Evolutionary conservation across 2,797 vertebrate species (phyloP).

Genomic region (Siniperca scherzeri): DNA sequence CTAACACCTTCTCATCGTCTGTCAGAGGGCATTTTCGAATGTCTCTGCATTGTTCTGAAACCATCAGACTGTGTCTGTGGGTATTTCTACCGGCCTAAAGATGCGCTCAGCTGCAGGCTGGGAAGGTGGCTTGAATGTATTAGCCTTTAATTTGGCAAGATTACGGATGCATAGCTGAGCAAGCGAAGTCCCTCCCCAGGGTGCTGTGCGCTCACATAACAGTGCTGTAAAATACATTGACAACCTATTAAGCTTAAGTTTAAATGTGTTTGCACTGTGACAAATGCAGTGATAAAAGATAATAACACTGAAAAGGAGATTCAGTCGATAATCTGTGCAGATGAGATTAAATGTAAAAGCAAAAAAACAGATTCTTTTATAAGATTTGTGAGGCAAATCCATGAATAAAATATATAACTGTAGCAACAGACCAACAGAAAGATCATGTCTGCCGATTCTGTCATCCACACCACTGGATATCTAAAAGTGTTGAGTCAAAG

Average conservation of each 20-base stretch:
- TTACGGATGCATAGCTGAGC: conserved; percentile 32
- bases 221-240: conserved; percentile 20
- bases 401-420: neutral
- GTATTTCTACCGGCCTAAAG: neutral
- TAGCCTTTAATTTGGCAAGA: neutral
- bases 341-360: neutral
- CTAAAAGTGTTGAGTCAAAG: neutral
- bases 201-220: neutral
- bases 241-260: conserved; percentile 4
- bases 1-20: conserved; percentile 9
- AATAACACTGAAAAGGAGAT: neutral
- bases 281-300: neutral
- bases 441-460: neutral
- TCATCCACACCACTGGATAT: neutral
- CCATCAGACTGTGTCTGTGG: conserved; percentile 14
- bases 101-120: conserved; percentile 10
- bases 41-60: neutral
- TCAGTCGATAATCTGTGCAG: neutral
- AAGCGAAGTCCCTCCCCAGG: conserved; percentile 26
- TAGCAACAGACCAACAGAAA: neutral
- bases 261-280: neutral
- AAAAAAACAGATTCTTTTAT: neutral
- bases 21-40: neutral
- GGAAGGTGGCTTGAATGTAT: neutral
- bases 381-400: neutral